phyloP scores from a whole-genome alignment of 2,888 invertebrate species.

The Lasioglossum figueresi region DNA sequence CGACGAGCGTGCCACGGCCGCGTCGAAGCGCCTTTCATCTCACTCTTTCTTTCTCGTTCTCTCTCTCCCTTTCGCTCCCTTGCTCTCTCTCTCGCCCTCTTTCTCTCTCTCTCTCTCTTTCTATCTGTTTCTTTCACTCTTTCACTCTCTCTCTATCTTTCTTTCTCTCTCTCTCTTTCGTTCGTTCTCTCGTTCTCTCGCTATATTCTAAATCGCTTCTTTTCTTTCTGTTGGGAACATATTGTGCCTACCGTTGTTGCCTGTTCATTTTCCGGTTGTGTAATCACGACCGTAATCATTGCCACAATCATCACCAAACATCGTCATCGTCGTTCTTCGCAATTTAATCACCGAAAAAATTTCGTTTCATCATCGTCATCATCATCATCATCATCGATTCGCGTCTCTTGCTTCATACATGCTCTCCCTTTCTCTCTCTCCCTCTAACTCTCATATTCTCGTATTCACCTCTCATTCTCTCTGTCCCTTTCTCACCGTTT shows the following conservation, averaged over 20 bases:
- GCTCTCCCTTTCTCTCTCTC: conserved; percentile 27
- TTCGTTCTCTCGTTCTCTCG: conserved; percentile 45
- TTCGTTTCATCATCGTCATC: conserved; percentile 37
- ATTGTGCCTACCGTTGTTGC: conserved; percentile 64
- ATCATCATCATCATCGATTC: conserved; percentile 27
- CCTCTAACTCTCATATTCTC: not conserved
- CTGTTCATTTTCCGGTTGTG: conserved; percentile 32
- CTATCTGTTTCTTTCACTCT: not conserved
- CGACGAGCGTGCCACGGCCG: conserved; percentile 47
- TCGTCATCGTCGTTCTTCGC: conserved; percentile 41
- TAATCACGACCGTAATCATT: conserved; percentile 48
- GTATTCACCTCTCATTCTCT: conserved; percentile 24
- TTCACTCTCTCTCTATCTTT: conserved; percentile 2
- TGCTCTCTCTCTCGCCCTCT: not conserved
- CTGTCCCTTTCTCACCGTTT: conserved; percentile 5
- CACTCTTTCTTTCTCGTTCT: conserved; percentile 17
- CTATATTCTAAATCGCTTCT: conserved; percentile 50
- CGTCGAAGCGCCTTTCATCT: conserved; percentile 40
- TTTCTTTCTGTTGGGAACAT: conserved; percentile 53
- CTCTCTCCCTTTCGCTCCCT: conserved; percentile 6
- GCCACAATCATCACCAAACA: conserved; percentile 27
- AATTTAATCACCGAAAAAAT: conserved; percentile 46
- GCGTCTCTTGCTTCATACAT: conserved; percentile 26
- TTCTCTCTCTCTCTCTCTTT: not conserved
- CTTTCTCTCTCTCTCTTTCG: conserved; percentile 14